Evolutionary conservation across 1,140 invertebrate species (phyloP), one percentile per base, ranked within the genome.

Genomic region (Neelides sp.): DNA sequence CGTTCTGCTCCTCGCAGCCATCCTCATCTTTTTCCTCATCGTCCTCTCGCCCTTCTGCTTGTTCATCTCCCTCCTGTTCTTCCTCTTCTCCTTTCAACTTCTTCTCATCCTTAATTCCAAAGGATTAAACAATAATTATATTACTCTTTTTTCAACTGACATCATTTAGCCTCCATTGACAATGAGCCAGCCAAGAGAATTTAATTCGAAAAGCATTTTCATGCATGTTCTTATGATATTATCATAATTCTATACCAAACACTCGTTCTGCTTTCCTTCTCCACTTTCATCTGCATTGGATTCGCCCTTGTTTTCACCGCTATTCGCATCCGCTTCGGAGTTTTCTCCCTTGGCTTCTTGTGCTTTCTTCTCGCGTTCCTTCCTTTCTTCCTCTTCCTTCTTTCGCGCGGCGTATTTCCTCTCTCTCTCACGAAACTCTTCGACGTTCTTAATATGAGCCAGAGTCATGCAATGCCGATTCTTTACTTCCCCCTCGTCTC

Each of bases 381-480:
- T 45, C 19, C 28, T 36, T 24, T 42, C 24, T 30, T 54, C 44
- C 20, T 49, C 17, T 19, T 35, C 47, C 37, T 54, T 50, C 19
- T 48, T 22, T 48, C 54, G 41, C 23, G 48, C 19, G 8, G 49
- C 50, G 19, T 36, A 26, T n/a, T 44, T 24, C 17, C 48, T 44
- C 24, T 55, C 48, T 27, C 48, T 47, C 19, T 51, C 24, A 27
- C 43, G 45, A 15, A 41, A 44, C 27, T 59, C 58, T 28, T 59
- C 54, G 17, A 59, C 58, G n/a, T 32, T 34, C 34, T 59, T 59
- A 3, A 59, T 26, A 42, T 59, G 58, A 27, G 28, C 48, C 17
- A 59, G 36, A 13, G 52, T 60, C 44, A 56, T 46, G 37, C 58
- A 60, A 34, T 60, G 58, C 4, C 37, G 24, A 4, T 22, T 40